Evolutionary conservation across 1,140 invertebrate genomes (phyloP).

Genomic region (Calephelis nemesis): DNA sequence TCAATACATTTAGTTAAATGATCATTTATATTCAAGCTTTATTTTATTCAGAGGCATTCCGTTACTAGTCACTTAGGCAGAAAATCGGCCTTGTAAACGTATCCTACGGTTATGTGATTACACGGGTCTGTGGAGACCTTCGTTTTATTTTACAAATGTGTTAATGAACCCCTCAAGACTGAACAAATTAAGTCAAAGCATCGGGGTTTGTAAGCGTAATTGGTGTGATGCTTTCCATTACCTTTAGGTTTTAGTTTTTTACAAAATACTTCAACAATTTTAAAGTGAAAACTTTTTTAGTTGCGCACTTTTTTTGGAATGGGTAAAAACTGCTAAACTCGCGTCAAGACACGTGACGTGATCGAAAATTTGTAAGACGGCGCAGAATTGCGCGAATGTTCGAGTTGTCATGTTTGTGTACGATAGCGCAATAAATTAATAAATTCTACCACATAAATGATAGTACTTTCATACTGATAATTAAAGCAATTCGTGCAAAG

Average conservation of each 20-base stretch:
- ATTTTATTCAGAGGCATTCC: constrained; percentile 22
- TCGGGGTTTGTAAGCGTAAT: constrained; percentile 25
- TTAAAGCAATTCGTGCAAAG: too few relatives aligned
- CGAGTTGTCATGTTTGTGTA: too few relatives aligned
- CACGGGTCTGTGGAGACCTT: constrained; percentile 32
- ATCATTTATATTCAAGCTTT: constrained; percentile 18
- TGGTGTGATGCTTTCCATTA: constrained; percentile 21
- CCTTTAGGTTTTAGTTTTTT: constrained; percentile 20
- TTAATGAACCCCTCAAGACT: constrained; percentile 46
- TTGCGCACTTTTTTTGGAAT: too few relatives aligned
- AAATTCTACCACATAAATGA: too few relatives aligned
- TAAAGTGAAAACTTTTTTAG: too few relatives aligned
- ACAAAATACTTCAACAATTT: neutral
- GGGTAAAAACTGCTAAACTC: too few relatives aligned
- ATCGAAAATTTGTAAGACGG: too few relatives aligned
- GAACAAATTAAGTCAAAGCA: constrained; percentile 40
- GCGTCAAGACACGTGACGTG: too few relatives aligned
- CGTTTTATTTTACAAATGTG: constrained; percentile 45
- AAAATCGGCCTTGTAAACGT: constrained; percentile 20
- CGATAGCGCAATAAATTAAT: too few relatives aligned
- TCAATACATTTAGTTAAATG: constrained; percentile 17
- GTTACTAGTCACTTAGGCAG: constrained; percentile 19
- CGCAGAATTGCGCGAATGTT: too few relatives aligned
- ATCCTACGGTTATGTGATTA: constrained; percentile 44
- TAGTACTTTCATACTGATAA: too few relatives aligned